These are phyloP conservation scores for Tachina lurida DNA, from an alignment of 2,888 invertebrate genomes.

Conservation along the genomic window DNA sequence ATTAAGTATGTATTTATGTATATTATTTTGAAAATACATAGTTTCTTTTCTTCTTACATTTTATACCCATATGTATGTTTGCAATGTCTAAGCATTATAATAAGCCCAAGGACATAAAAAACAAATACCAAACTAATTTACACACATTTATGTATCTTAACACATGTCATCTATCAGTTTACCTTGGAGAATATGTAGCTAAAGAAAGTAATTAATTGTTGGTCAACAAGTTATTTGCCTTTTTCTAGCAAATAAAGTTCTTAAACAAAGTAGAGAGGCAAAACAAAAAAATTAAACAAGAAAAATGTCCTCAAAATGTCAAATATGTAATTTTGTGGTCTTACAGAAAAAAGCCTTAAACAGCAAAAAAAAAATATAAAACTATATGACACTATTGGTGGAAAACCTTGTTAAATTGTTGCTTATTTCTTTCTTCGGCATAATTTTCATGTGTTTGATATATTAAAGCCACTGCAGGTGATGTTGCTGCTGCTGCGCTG, in stretches of 20 bases:
- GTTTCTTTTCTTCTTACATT: too few species aligned
- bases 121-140: not conserved
- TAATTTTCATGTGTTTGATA: not conserved
- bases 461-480: too few species aligned
- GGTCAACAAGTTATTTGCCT: not conserved
- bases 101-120: conserved; percentile 17
- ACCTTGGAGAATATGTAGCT: conserved; percentile 35
- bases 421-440: not conserved
- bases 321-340: conserved; percentile 35
- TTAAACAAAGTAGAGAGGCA: conserved; percentile 8
- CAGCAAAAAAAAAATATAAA: conserved; percentile 38
- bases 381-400: conserved; percentile 47
- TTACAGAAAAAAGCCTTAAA: conserved; percentile 13
- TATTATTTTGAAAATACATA: too few species aligned
- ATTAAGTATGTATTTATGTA: too few species aligned
- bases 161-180: conserved; percentile 31
- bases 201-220: conserved; percentile 50
- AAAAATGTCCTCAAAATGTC: conserved; percentile 27
- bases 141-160: not conserved
- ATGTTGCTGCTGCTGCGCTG: too few species aligned
- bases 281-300: not conserved
- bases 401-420: conserved; percentile 29
- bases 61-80: too few species aligned
- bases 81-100: too few species aligned
- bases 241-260: conserved; percentile 19